Conservation (phyloP, 1,140 invertebrate species). For the Polypedilum vanderplanki region DNA sequence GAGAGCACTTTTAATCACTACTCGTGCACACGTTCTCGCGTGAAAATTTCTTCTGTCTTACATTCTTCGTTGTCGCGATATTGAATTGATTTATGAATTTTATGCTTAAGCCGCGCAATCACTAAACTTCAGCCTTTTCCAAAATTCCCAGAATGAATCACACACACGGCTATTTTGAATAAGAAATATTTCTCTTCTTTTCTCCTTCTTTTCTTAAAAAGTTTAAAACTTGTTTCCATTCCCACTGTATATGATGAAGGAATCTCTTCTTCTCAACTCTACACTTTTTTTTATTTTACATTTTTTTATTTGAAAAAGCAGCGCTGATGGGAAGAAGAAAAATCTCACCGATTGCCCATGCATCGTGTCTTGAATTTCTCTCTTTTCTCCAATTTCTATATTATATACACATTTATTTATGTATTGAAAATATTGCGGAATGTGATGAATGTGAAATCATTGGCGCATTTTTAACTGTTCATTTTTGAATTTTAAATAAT, state of each 20-base stretch:
- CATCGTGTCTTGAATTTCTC: constrained; percentile 10
- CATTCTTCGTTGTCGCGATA: no score
- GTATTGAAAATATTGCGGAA: no score
- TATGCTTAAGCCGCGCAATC: background rate
- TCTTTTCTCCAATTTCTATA: background rate
- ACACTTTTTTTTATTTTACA: background rate
- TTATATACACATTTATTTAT: no score
- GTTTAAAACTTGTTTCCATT: constrained; percentile 3
- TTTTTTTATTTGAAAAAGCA: background rate
- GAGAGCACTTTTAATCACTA: background rate
- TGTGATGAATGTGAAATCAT: no score
- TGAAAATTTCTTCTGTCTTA: background rate
- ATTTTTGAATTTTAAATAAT: no score
- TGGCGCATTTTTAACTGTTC: no score
- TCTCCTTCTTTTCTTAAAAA: background rate
- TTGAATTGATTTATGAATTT: background rate
- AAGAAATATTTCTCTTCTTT: background rate
- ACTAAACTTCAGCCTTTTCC: background rate
- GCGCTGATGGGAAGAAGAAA: background rate
- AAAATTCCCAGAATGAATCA: constrained; percentile 25
- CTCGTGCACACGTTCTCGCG: background rate
- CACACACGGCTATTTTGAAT: background rate
- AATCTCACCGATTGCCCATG: background rate
- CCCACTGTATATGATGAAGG: background rate
- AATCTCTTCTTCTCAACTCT: background rate